These are phyloP conservation scores for Astyanax mexicanus DNA, from an alignment of 2,797 vertebrate genomes.

Conservation along the genomic window DNA sequence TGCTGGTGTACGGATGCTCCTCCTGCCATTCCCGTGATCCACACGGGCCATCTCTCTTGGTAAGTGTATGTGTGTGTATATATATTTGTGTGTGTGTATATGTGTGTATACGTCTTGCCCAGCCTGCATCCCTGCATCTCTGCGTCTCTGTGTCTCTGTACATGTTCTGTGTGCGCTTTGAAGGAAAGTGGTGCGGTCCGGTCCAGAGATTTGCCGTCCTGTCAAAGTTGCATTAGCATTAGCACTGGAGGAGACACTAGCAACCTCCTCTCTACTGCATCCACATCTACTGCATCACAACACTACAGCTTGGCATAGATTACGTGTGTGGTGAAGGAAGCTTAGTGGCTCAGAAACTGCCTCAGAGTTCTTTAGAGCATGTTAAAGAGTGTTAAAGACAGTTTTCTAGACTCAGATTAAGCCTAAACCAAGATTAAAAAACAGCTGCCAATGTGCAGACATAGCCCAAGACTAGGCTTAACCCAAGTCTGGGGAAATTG, in stretches of 20 bases:
- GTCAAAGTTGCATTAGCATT: constrained; percentile 64
- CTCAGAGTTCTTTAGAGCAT: neutral
- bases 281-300: constrained; percentile 38
- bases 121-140: constrained; percentile 1
- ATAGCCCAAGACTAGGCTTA: too few relatives aligned
- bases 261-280: too few relatives aligned
- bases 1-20: constrained; percentile 82
- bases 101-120: constrained; percentile 24
- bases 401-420: too few relatives aligned
- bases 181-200: too few relatives aligned
- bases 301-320: constrained; percentile 9
- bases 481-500: too few relatives aligned
- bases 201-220: constrained; percentile 40
- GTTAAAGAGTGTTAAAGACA: too few relatives aligned
- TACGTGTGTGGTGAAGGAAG: neutral
- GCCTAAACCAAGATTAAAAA: too few relatives aligned
- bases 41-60: constrained; percentile 74
- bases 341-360: neutral
- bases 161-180: constrained; percentile 21
- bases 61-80: constrained; percentile 65
- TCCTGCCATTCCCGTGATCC: constrained; percentile 73
- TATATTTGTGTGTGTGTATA: constrained; percentile 43
- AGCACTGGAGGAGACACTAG: constrained; percentile 45
- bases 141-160: constrained; percentile 18
- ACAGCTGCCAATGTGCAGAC: too few relatives aligned